Base-by-base conservation (phyloP, 2,888 invertebrate genomes). In the Bombylius major region DNA sequence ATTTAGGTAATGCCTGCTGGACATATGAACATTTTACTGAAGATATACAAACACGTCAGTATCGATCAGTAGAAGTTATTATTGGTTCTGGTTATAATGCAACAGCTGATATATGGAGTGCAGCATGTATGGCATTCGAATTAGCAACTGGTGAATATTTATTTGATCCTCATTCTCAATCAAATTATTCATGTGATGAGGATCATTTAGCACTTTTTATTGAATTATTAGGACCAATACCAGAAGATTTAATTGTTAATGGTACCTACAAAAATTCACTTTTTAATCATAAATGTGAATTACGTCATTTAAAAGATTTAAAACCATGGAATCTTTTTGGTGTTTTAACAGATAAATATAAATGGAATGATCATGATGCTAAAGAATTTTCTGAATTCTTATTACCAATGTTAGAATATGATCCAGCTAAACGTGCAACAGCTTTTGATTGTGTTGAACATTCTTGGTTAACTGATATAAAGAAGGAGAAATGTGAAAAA, bases 121-220 rank as follows among this genome's bases (percentile, higher is more conserved):
- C 94, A 31, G 96, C 96, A n/a, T 97, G 96, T 70, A 94, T 97
- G 92, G 95, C 96, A 46, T 97, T 97, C 76, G 97, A 97, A 74
- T 76, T 97, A 65, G 95, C 94, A 6, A 95, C 95, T 47, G 96
- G 96, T 58, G 96, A 97, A 76, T 97, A 96, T 73, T 78, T 97
- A 64, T 97, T 97, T 77, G 96, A 97, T 75, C 96, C 96, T 53
- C 95, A 95, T 73, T 90, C 91, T 39, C 93, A 94, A 32, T 91
- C 93, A 67, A 89, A 90, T 62, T 96, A 95, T 72, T 87, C 87
- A 62, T 79, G 95, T 59, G 96, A 97, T 75, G 96, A 97, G 75
- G 97, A 97, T 74, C 97, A 97, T 71, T 79, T 97, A 66, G 96
- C 96, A 57, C 96, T 11, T 11, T 11, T 42, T 11, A 42, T 42